Percentiles rank a stretch among this genome's conserved stretches.
Evolutionary conservation across 1,140 invertebrate genomes (phyloP).

Genomic region (Ptiloglossa arizonensis): DNA sequence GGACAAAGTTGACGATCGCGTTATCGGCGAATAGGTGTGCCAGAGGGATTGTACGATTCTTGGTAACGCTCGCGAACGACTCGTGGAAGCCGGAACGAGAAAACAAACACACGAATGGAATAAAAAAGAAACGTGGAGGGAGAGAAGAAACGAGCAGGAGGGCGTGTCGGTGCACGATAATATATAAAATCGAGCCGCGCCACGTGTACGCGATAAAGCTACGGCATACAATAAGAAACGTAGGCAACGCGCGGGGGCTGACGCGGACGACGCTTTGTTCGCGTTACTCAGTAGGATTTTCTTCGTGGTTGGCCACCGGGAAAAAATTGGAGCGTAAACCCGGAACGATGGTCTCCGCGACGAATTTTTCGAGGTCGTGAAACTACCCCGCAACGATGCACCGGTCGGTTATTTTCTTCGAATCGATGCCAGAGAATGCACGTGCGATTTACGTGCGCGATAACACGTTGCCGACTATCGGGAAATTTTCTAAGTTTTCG

Average conservation of each 20-base stretch:
- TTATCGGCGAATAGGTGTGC: not conserved
- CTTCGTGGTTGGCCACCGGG: too few species aligned
- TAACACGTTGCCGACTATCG: too few species aligned
- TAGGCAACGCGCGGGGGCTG: conserved; percentile 7
- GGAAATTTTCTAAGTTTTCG: too few species aligned
- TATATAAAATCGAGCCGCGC: not conserved
- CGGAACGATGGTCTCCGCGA: too few species aligned
- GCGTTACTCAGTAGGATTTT: too few species aligned
- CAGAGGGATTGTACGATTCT: not conserved
- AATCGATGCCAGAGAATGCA: too few species aligned
- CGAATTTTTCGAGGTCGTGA: too few species aligned
- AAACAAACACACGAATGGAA: not conserved
- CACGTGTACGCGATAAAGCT: conserved; percentile 8
- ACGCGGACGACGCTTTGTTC: too few species aligned
- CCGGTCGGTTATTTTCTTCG: too few species aligned
- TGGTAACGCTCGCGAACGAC: not conserved
- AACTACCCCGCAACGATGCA: too few species aligned
- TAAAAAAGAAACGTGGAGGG: not conserved
- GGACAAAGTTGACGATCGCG: not conserved
- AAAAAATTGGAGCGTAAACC: too few species aligned
- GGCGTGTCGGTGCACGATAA: conserved; percentile 6
- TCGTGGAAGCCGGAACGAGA: not conserved
- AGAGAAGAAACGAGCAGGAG: conserved; percentile 13
- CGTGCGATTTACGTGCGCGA: too few species aligned
- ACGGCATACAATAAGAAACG: not conserved